Percentiles rank a stretch among this genome's conserved stretches.
These are phyloP conservation scores for Dendrocincla tyrannina DNA, from an alignment of 2,797 vertebrate species.

Conservation along the genomic window DNA sequence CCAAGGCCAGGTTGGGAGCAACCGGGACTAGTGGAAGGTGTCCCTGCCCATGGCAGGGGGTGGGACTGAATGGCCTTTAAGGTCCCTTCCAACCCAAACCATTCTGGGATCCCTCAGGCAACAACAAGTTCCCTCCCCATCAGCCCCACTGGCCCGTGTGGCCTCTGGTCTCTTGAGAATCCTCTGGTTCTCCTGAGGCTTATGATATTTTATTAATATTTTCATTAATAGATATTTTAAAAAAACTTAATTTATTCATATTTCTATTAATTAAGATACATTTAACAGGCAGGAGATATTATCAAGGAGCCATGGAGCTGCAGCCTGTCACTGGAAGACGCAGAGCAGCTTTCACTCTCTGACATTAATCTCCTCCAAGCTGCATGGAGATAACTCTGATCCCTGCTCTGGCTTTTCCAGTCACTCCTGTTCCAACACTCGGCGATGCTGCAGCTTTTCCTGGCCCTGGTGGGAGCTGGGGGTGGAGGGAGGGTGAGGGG, in stretches of 20 bases:
- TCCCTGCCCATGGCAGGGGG: neutral
- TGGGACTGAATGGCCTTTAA: neutral
- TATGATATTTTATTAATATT: neutral
- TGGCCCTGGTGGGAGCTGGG: neutral
- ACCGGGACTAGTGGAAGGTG: rapidly evolving
- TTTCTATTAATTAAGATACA: neutral
- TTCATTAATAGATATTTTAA: neutral
- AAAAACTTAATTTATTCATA: neutral
- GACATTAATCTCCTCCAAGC: constrained; percentile 22
- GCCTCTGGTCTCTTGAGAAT: neutral
- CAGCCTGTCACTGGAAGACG: neutral
- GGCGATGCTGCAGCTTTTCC: neutral
- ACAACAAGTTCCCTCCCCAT: neutral
- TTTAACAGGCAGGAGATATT: neutral
- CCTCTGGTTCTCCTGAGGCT: neutral
- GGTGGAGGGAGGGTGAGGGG: neutral
- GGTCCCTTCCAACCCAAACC: neutral
- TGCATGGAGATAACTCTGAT: neutral
- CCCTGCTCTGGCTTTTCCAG: neutral
- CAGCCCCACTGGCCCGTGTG: neutral
- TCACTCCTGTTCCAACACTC: neutral
- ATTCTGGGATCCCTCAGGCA: neutral
- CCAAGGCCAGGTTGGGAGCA: neutral
- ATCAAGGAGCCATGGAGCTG: neutral
- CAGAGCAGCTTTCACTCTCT: constrained; percentile 10